Conservation (phyloP, 1,140 invertebrate genomes). For the Gonatopus flavifemur region DNA sequence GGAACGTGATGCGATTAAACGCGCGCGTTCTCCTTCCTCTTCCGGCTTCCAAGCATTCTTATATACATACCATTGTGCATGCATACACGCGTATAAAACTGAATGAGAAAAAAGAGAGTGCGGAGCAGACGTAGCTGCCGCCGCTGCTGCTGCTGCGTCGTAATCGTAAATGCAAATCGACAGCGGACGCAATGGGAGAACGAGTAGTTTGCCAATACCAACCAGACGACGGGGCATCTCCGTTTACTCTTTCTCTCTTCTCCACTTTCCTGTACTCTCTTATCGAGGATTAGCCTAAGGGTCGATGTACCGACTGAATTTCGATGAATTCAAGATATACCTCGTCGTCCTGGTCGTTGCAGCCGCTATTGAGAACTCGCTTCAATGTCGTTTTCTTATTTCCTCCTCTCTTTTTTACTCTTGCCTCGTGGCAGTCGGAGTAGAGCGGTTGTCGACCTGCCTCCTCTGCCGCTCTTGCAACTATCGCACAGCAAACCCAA, state of each 20-base stretch:
- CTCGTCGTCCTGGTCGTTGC: constrained; percentile 16
- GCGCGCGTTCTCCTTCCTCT: too few species aligned
- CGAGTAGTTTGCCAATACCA: constrained; percentile 11
- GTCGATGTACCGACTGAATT: constrained; percentile 25
- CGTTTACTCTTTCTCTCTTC: too few species aligned
- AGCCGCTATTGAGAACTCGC: constrained; percentile 33
- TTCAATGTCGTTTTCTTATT: constrained; percentile 36
- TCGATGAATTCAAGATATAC: constrained; percentile 40
- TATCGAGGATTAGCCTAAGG: constrained; percentile 29
- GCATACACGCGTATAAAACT: not conserved
- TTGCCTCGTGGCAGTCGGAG: constrained; percentile 26
- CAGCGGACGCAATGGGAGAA: constrained; percentile 1
- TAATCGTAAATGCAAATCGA: constrained; percentile 24
- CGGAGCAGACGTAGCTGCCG: not conserved
- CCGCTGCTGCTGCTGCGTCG: not conserved
- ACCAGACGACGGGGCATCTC: too few species aligned
- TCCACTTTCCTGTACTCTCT: constrained; percentile 19
- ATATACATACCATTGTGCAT: too few species aligned
- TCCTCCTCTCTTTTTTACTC: too few species aligned
- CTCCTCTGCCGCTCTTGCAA: too few species aligned
- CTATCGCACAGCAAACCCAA: not conserved
- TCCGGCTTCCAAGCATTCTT: too few species aligned
- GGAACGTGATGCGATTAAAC: too few species aligned
- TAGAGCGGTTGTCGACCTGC: constrained; percentile 22
- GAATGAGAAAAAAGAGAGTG: constrained; percentile 12